These are phyloP conservation scores for Drosophila eugracilis DNA, from an alignment of 1,140 invertebrate genomes.

Conservation along the genomic window DNA sequence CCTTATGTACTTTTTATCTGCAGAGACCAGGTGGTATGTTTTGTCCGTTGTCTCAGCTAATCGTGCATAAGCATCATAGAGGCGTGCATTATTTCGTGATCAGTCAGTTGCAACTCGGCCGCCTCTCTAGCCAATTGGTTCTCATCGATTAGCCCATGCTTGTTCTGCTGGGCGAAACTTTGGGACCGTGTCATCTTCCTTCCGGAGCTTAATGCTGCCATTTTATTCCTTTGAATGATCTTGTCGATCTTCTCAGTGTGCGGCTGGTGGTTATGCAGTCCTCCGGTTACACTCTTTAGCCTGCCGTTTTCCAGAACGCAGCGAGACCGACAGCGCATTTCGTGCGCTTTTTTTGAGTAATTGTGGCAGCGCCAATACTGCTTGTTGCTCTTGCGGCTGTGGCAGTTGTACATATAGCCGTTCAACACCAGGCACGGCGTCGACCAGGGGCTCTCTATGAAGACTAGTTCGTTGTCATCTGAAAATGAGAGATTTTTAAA, in stretches of 20 bases:
- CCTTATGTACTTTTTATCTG: constrained; percentile 21
- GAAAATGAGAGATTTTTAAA: background rate
- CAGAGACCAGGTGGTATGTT: constrained; percentile 4
- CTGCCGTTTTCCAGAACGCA: constrained; percentile 80
- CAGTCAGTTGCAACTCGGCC: constrained; percentile 56
- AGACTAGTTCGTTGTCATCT: constrained; percentile 61
- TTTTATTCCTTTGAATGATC: constrained; percentile 76
- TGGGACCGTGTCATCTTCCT: constrained; percentile 41
- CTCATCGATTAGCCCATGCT: constrained; percentile 29
- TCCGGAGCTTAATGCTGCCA: constrained; percentile 39
- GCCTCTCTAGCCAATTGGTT: constrained; percentile 34
- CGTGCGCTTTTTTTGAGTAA: constrained; percentile 79
- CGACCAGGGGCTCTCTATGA: constrained; percentile 84
- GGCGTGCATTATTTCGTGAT: constrained; percentile 66
- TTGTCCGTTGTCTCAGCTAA: constrained; percentile 10
- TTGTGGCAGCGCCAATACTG: constrained; percentile 84
- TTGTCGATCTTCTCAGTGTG: constrained; percentile 84
- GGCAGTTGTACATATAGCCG: constrained; percentile 83
- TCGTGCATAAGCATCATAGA: constrained; percentile 71
- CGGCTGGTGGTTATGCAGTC: constrained; percentile 79
- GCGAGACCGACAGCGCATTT: constrained; percentile 78
- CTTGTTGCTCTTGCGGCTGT: constrained; percentile 80
- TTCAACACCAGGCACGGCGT: constrained; percentile 82
- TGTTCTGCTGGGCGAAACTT: constrained; percentile 42
- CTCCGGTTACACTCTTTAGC: constrained; percentile 74